Conservation (phyloP, 2,888 invertebrate species). For the Oxycera nigricornis region DNA sequence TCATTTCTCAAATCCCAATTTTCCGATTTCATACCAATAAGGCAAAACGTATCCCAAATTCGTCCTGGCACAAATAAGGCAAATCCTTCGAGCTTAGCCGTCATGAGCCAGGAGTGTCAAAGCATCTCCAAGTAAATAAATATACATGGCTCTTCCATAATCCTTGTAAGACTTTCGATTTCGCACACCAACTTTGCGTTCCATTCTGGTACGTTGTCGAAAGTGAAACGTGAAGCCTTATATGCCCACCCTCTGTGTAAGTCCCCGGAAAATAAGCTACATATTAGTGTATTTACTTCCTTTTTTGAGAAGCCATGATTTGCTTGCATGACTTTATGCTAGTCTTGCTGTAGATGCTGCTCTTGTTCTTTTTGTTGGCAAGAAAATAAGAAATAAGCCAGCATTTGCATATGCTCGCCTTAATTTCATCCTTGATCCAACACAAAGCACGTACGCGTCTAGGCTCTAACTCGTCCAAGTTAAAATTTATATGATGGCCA, state of each 20-base stretch:
- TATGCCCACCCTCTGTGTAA: background rate
- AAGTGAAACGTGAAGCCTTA: background rate
- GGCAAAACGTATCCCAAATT: conserved; percentile 16
- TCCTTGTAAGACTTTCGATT: conserved; percentile 31
- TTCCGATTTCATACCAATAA: conserved; percentile 18
- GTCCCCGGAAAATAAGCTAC: background rate
- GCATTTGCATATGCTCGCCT: background rate
- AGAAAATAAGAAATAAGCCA: background rate
- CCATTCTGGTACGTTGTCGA: background rate
- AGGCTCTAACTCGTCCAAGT: background rate
- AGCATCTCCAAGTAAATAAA: conserved; percentile 43
- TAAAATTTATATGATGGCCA: conserved; percentile 5
- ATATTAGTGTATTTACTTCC: background rate
- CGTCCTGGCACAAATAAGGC: conserved; percentile 39
- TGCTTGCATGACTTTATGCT: background rate
- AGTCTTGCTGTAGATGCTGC: background rate
- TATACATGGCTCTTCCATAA: conserved; percentile 42
- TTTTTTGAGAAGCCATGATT: conserved; percentile 14
- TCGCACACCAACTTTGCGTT: background rate
- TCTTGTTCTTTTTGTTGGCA: too few species aligned
- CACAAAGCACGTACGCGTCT: conserved; percentile 8
- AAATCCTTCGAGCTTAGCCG: conserved; percentile 41
- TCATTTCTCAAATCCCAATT: conserved; percentile 17
- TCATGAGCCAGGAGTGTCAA: conserved; percentile 42
- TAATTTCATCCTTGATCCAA: conserved; percentile 9